Conservation (phyloP, 2,113 vertebrate species). For the Clarias macrocephalus region DNA sequence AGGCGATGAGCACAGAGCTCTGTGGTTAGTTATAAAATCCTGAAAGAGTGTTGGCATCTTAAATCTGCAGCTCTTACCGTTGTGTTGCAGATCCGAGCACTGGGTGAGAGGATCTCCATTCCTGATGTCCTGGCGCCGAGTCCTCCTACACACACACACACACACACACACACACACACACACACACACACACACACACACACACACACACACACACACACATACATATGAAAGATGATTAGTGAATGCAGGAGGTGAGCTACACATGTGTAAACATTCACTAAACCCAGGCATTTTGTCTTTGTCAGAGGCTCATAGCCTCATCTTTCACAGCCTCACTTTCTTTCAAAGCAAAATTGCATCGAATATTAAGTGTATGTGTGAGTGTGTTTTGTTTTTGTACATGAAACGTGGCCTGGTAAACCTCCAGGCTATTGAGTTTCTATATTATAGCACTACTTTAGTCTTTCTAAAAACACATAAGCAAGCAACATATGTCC, state of each 20-base stretch:
- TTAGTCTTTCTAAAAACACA: constrained; percentile 26
- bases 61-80: constrained; percentile 72
- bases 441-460: constrained; percentile 28
- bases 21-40: constrained; percentile 21
- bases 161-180: constrained; percentile 34
- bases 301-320: not conserved
- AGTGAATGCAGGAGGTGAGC: constrained; percentile 1
- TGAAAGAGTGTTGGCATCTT: constrained; percentile 40
- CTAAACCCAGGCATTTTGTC: not conserved
- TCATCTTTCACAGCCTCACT: not conserved
- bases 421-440: constrained; percentile 39
- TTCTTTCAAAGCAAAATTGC: constrained; percentile 6
- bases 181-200: constrained; percentile 49
- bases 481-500: constrained; percentile 20
- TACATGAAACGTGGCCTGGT: constrained; percentile 17
- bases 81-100: constrained; percentile 92
- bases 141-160: constrained; percentile 75
- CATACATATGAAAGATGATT: constrained; percentile 51
- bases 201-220: constrained; percentile 37
- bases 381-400: not conserved
- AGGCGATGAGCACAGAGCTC: not conserved
- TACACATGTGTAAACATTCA: constrained; percentile 28
- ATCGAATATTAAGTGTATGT: constrained; percentile 3
- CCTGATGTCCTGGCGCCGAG: constrained; percentile 92
- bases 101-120: constrained; percentile 97